These are phyloP conservation scores for Zosterops hypoxanthus DNA, from an alignment of 2,113 vertebrate species.

Conservation along the genomic window DNA sequence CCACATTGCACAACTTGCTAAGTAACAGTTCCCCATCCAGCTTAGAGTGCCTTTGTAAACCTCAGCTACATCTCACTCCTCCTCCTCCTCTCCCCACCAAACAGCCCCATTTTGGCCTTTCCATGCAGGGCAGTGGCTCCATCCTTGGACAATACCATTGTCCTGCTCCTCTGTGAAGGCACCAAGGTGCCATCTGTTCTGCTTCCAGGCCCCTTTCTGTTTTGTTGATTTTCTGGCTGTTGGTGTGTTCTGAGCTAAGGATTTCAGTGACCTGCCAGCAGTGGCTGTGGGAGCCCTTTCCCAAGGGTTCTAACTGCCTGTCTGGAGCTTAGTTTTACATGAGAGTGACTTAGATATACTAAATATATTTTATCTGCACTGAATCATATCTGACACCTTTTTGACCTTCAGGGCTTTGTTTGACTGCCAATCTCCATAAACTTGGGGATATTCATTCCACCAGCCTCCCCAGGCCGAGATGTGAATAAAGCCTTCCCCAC, in stretches of 20 bases:
- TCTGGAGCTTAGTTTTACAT: background rate
- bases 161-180: accelerated
- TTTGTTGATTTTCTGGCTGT: background rate
- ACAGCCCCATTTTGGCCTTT: background rate
- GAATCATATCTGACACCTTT: background rate
- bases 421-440: background rate
- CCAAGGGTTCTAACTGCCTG: background rate
- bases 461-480: background rate
- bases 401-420: background rate
- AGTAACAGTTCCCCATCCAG: background rate
- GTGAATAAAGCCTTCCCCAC: background rate
- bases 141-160: background rate
- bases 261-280: background rate
- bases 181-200: background rate
- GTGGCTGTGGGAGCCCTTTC: background rate
- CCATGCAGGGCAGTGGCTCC: background rate
- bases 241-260: background rate
- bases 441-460: background rate
- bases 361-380: background rate
- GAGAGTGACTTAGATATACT: accelerated
- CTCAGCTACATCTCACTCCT: background rate
- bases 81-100: background rate
- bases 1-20: background rate
- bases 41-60: background rate
- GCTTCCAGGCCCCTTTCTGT: background rate